Conservation (phyloP, 2,113 vertebrate species). For the Otis tarda region DNA sequence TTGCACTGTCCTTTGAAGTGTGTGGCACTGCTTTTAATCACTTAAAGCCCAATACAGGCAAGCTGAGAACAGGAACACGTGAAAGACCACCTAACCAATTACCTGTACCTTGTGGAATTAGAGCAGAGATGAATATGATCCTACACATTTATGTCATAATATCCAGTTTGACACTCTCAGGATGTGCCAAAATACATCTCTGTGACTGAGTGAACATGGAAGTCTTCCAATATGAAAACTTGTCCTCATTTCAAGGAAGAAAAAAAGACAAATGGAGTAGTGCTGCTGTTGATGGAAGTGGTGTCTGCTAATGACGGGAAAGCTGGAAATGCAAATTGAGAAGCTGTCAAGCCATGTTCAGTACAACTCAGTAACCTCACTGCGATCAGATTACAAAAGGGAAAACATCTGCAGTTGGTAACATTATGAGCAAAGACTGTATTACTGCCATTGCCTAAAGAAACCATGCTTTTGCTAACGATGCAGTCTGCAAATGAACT, state of each 20-base stretch:
- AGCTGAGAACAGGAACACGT: not conserved
- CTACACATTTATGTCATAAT: not conserved
- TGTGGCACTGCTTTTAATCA: not conserved
- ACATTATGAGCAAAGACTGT: not conserved
- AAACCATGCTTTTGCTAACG: not conserved
- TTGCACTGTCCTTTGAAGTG: not conserved
- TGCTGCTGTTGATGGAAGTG: not conserved
- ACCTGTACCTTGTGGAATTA: not conserved
- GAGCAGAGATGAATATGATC: not conserved
- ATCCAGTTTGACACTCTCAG: not conserved
- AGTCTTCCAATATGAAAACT: constrained; percentile 7
- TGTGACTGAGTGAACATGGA: not conserved
- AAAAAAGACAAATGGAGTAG: not conserved
- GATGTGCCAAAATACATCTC: not conserved
- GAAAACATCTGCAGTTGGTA: not conserved
- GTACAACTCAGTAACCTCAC: not conserved
- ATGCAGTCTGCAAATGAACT: not conserved
- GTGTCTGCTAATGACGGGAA: not conserved
- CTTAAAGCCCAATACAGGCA: not conserved
- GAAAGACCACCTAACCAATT: not conserved
- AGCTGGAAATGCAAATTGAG: constrained; percentile 6
- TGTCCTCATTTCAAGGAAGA: not conserved
- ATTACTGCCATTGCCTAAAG: not conserved
- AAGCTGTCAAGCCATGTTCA: not conserved
- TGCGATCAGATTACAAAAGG: not conserved